Conservation (phyloP, 2,113 vertebrate species). For the Bos indicus region DNA sequence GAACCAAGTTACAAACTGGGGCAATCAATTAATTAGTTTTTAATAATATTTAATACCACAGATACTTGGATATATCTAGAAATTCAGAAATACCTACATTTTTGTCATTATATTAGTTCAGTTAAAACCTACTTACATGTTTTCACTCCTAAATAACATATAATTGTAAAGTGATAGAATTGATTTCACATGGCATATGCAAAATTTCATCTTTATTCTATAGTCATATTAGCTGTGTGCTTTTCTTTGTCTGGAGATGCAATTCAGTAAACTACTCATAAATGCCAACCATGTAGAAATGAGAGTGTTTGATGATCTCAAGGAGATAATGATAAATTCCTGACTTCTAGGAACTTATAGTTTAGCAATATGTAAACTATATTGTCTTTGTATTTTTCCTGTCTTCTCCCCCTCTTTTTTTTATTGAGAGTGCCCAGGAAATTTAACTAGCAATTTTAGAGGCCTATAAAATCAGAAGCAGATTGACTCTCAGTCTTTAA, state of each 20-base stretch:
- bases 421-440: not conserved
- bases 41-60: not conserved
- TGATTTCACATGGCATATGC: not conserved
- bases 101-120: not conserved
- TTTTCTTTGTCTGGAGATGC: not conserved
- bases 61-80: not conserved
- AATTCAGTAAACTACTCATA: not conserved
- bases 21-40: not conserved
- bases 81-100: not conserved
- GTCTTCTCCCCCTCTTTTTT: not conserved
- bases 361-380: not conserved
- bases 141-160: not conserved
- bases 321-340: not conserved
- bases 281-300: not conserved
- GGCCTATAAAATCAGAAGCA: not conserved
- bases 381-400: not conserved
- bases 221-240: not conserved
- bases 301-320: not conserved
- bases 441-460: slow-evolving; percentile 37
- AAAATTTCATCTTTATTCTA: not conserved
- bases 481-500: slow-evolving; percentile 22
- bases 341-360: not conserved
- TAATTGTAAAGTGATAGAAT: not conserved
- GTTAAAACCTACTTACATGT: not conserved
- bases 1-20: not conserved